A percentile compares a stretch with the other conserved stretches of the same genome.
phyloP scores from a whole-genome alignment of 2,113 vertebrate species.

The Vicugna pacos region DNA sequence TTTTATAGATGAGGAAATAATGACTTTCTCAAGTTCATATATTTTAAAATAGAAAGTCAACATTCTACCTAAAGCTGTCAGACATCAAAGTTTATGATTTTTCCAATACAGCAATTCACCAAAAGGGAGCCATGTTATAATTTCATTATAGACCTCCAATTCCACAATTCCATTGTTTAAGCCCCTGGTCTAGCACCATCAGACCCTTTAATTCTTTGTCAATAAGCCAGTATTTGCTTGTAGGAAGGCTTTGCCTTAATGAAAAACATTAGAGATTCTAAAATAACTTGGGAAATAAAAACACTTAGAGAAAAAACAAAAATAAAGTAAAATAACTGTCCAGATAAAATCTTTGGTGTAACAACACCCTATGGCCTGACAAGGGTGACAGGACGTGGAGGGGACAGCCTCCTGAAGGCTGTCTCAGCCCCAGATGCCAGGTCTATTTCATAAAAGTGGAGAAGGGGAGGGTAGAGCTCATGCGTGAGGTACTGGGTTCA shows the following conservation, averaged over 20 bases:
- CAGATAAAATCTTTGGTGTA: neutral
- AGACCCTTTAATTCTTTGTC: neutral
- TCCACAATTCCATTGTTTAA: neutral
- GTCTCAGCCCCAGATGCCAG: neutral
- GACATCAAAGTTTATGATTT: neutral
- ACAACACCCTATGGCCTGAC: neutral
- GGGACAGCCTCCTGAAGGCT: neutral
- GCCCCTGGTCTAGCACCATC: neutral
- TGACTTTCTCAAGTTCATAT: neutral
- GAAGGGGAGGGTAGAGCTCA: too few relatives aligned
- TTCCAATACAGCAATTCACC: neutral
- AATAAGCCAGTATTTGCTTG: neutral
- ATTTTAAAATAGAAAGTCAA: conserved; percentile 20
- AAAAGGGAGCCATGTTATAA: neutral
- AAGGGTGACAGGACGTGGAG: neutral
- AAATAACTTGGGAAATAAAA: neutral
- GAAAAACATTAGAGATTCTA: neutral
- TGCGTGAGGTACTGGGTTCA: too few relatives aligned
- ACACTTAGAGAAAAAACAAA: neutral
- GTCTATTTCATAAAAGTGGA: neutral
- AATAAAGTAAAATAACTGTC: neutral
- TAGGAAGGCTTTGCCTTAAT: neutral
- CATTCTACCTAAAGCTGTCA: neutral
- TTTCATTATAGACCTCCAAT: neutral
- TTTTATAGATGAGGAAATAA: conserved; percentile 11